phyloP scores from a whole-genome alignment of 2,888 invertebrate species.

The Temnothorax ravouxi region DNA sequence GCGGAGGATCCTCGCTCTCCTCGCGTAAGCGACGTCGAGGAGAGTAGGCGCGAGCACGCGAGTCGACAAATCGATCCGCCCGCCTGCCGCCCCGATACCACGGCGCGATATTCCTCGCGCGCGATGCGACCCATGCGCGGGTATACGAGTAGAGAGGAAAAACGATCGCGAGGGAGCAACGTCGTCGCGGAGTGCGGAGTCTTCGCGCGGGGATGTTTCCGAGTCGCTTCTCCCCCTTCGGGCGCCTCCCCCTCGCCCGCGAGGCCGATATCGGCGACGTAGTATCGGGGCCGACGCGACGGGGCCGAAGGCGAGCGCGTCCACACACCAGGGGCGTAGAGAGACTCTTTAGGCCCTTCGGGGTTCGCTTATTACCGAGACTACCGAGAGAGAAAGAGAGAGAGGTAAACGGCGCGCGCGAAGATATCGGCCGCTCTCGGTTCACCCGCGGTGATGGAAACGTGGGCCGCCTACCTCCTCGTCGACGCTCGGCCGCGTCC shows the following conservation, averaged over 20 bases:
- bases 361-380: background rate
- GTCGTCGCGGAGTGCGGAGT: background rate
- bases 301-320: background rate
- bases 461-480: conserved; percentile 27
- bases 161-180: background rate
- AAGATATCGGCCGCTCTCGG: background rate
- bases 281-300: background rate
- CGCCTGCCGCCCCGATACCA: conserved; percentile 31
- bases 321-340: background rate
- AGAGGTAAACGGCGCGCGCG: background rate
- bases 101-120: background rate
- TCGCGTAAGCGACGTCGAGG: conserved; percentile 16
- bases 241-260: background rate
- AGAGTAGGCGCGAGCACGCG: conserved; percentile 4
- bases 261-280: conserved; percentile 11
- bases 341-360: background rate
- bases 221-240: background rate
- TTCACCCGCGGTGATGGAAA: conserved; percentile 10
- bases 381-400: no score
- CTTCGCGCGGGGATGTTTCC: background rate
- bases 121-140: background rate
- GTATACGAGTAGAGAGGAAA: background rate
- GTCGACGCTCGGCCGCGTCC: conserved; percentile 35
- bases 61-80: conserved; percentile 46
- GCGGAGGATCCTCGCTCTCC: background rate